These are phyloP conservation scores for Poecilia wingei DNA, from an alignment of 2,797 vertebrate genomes.

Conservation along the genomic window DNA sequence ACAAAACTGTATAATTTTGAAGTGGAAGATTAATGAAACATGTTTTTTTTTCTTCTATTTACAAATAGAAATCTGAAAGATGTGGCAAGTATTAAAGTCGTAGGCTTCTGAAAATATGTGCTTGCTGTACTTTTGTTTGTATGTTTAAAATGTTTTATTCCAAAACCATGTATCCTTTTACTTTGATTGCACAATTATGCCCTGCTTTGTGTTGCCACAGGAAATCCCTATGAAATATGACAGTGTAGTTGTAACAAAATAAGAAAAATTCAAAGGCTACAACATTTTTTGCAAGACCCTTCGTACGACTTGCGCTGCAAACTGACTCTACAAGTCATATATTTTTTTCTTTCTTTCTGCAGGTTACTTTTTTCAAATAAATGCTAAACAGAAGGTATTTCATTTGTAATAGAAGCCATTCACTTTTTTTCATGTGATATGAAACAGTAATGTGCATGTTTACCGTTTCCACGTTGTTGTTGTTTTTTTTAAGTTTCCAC, in stretches of 20 bases:
- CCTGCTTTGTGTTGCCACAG: neutral
- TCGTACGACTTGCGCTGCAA: neutral
- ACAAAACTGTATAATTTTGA: neutral
- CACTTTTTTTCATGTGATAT: neutral
- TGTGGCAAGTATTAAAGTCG: neutral
- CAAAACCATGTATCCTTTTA: neutral
- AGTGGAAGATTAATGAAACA: neutral
- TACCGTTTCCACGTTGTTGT: neutral
- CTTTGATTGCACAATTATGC: neutral
- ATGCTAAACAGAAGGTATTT: constrained; percentile 64
- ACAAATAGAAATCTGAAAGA: neutral
- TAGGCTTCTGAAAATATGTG: neutral
- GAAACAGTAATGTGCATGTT: neutral
- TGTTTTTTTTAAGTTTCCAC: neutral
- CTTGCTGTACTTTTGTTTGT: neutral
- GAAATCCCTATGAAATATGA: neutral
- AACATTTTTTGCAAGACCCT: neutral
- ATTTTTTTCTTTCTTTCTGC: constrained; percentile 41
- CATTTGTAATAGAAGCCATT: constrained; percentile 2
- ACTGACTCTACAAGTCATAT: neutral
- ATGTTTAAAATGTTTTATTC: neutral
- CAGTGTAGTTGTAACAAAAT: neutral
- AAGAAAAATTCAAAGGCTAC: neutral
- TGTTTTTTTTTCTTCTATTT: neutral
- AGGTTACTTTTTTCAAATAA: constrained; percentile 32